Evolutionary conservation across 2,888 invertebrate genomes (phyloP).

Genomic region (Creontiades dilutus): DNA sequence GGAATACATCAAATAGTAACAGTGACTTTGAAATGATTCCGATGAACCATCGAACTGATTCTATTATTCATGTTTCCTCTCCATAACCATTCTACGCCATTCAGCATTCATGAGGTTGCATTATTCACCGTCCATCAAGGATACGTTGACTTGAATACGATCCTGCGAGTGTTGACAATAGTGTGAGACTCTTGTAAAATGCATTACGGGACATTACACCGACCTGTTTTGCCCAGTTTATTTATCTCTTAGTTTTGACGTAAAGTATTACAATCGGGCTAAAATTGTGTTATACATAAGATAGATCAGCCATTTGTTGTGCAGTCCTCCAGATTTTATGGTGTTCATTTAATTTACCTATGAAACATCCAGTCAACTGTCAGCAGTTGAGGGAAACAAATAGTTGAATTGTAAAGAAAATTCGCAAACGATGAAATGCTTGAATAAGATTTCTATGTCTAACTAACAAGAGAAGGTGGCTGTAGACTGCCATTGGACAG

Average conservation of each 20-base stretch:
- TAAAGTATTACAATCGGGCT: background rate
- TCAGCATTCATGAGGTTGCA: constrained; percentile 38
- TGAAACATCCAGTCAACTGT: too few relatives aligned
- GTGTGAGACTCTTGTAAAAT: constrained; percentile 41
- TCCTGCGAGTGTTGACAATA: constrained; percentile 31
- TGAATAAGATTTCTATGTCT: too few relatives aligned
- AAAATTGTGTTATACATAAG: background rate
- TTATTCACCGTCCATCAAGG: constrained; percentile 48
- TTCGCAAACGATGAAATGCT: too few relatives aligned
- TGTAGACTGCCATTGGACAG: too few relatives aligned
- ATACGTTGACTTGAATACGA: constrained; percentile 3
- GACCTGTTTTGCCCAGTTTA: constrained; percentile 11
- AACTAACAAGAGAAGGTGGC: too few relatives aligned
- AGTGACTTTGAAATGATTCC: constrained; percentile 11
- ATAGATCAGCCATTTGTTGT: too few relatives aligned
- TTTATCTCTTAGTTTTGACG: background rate
- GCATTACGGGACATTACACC: constrained; percentile 11
- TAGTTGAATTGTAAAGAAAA: too few relatives aligned
- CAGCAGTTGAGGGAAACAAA: too few relatives aligned
- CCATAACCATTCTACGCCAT: constrained; percentile 34
- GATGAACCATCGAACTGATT: constrained; percentile 27
- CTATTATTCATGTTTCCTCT: constrained; percentile 38
- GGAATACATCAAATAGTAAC: background rate
- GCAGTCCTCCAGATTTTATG: too few relatives aligned
- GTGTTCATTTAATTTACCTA: too few relatives aligned